Evolutionary conservation across 2,797 vertebrate genomes (phyloP).

Genomic region (Catamblyrhynchus diadema): DNA sequence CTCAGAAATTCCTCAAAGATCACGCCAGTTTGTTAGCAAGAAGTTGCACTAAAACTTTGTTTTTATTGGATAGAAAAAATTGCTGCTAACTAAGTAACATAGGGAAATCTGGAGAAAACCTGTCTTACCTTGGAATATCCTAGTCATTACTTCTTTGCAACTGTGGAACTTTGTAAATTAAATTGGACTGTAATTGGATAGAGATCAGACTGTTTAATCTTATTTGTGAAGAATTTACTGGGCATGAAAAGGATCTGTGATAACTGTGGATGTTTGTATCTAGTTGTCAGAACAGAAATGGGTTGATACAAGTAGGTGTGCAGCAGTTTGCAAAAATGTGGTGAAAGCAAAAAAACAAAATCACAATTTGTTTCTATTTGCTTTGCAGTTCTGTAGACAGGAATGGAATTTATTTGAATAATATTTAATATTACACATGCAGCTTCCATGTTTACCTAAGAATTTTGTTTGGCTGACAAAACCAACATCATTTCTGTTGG

Average conservation of each 20-base stretch:
- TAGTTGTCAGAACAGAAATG: background rate
- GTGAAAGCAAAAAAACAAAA: background rate
- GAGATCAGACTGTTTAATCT: background rate
- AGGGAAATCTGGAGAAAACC: background rate
- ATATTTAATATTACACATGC: background rate
- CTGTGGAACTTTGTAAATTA: background rate
- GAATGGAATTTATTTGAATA: background rate
- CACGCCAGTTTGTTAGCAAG: background rate
- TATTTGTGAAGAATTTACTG: background rate
- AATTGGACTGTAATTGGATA: background rate
- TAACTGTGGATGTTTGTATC: background rate
- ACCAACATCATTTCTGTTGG: background rate
- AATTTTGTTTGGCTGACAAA: background rate
- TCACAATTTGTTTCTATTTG: background rate
- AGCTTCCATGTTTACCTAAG: background rate
- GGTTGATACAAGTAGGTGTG: background rate
- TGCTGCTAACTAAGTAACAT: background rate
- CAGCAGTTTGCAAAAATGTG: background rate
- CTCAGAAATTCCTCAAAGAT: background rate
- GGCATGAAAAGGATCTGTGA: background rate
- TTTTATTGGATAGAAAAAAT: background rate
- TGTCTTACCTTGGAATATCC: background rate
- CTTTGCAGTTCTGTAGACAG: background rate
- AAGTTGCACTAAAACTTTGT: background rate
- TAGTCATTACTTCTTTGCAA: background rate